phyloP scores from a whole-genome alignment of 30 jellyfish, hydroid and myxozoan species.

The Sanderia malayensis region DNA sequence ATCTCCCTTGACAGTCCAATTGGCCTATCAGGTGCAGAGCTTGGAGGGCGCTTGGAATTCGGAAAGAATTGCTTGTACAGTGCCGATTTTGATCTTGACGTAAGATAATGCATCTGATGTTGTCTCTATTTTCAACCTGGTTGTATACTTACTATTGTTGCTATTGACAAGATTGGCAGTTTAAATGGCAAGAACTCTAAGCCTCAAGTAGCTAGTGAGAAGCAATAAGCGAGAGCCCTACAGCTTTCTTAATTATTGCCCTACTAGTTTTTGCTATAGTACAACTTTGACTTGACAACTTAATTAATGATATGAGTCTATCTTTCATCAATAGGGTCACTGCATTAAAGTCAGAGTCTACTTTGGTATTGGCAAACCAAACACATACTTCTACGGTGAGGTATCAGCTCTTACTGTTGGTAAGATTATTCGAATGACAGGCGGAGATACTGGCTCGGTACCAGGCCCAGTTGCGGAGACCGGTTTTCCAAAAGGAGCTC shows the following conservation, averaged over 20 bases:
- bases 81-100: conserved; percentile 80
- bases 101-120: no score
- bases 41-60: conserved; percentile 90
- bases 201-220: no score
- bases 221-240: no score
- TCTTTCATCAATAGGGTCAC: conserved; percentile 70
- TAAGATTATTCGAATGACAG: conserved; percentile 84
- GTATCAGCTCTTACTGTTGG: conserved; percentile 91
- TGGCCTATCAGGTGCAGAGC: conserved; percentile 63
- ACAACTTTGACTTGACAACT: no score
- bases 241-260: no score
- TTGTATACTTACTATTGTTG: no score
- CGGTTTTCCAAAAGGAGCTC: conserved; percentile 93
- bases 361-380: conserved; percentile 91
- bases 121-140: no score
- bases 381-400: conserved; percentile 83
- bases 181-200: no score
- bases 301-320: neutral
- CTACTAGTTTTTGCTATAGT: no score
- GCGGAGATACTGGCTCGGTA: conserved; percentile 75
- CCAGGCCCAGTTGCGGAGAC: conserved; percentile 75
- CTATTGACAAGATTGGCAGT: no score
- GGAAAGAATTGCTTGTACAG: conserved; percentile 88
- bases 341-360: conserved; percentile 69
- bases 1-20: conserved; percentile 76